Evolutionary conservation across 2,888 invertebrate species (phyloP), one percentile per base, ranked within the genome.

Genomic region (Philaethria dido): DNA sequence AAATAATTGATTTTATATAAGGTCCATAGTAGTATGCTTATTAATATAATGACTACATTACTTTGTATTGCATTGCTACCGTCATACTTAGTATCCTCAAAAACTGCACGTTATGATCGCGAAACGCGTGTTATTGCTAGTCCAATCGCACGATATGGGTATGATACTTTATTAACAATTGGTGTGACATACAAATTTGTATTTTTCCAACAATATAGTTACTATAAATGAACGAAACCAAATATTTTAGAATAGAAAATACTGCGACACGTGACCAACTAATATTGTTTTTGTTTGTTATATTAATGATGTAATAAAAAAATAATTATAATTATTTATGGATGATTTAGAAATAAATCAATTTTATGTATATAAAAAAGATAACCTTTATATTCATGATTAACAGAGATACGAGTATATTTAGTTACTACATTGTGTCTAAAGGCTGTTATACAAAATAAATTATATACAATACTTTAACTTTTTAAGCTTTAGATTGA

Each of bases 121-220:
- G 76, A 77, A 70, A 75, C 72, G 72, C 71, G 69, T 78, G 75
- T 74, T 60, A 76, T 78, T 74, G 75, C 73, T 72, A 74, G 72
- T 77, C 78, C 80, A 80, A 80, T 77, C 79, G 84, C 84, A 86
- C 83, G 80, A 76, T 74, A 75, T 77, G 75, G 78, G 75, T 78
- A 77, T 76, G 76, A 72, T 69, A 76, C 75, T 45, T 48, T 29
- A 69, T 69, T 78, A 77, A 78, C 77, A 74, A 73, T 64, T 60
- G 36, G 39, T 62, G 22, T 48, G 36, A 62, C 4, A 61, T 61
- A 29, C 39, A 22, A 55, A 29, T 16, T 2, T 25, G 11, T 29
- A 4, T 29, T 14, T 52, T 52, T 16, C 29, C 4, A 5, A 55
- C 20, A 39, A 3, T 54, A 36, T 33, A 39, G 6, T 39, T 11